Percentiles rank a stretch among this genome's conserved stretches.
Conservation (phyloP, 1,140 invertebrate genomes). For the Metaphire vulgaris region DNA sequence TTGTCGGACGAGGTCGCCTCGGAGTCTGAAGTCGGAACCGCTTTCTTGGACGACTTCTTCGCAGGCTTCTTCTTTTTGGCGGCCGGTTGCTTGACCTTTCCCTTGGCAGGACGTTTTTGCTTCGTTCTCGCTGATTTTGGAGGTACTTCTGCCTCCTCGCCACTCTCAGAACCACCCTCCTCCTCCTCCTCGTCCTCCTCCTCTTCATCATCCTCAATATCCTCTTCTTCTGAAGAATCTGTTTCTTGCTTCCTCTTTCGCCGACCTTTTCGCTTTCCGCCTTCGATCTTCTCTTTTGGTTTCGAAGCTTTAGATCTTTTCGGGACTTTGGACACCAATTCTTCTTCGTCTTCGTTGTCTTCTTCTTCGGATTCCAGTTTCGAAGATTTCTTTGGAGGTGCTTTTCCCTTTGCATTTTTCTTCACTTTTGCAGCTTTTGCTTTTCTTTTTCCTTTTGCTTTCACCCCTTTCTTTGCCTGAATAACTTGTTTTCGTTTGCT, state of each 20-base stretch:
- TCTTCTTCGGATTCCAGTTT: neutral
- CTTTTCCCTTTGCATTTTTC: neutral
- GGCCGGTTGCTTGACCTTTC: neutral
- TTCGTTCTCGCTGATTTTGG: too few species aligned
- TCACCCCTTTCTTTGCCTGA: neutral
- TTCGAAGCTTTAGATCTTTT: neutral
- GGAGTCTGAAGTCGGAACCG: neutral
- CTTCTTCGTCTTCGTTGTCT: neutral
- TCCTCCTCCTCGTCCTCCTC: neutral
- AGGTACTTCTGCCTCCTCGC: neutral
- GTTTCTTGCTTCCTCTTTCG: constrained; percentile 5
- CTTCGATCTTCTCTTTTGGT: neutral
- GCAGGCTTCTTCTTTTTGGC: neutral
- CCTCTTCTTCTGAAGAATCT: neutral
- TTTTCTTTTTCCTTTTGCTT: neutral
- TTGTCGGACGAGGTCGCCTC: neutral
- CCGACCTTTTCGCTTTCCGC: neutral
- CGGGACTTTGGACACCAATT: neutral
- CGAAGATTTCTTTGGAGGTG: neutral
- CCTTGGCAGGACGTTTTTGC: neutral
- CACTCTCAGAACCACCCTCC: neutral
- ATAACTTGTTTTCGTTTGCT: neutral
- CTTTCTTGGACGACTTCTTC: neutral
- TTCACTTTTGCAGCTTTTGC: too few species aligned
- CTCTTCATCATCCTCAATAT: neutral